phyloP scores from a whole-genome alignment of 2,888 invertebrate genomes.

The Eucera pruinosa region DNA sequence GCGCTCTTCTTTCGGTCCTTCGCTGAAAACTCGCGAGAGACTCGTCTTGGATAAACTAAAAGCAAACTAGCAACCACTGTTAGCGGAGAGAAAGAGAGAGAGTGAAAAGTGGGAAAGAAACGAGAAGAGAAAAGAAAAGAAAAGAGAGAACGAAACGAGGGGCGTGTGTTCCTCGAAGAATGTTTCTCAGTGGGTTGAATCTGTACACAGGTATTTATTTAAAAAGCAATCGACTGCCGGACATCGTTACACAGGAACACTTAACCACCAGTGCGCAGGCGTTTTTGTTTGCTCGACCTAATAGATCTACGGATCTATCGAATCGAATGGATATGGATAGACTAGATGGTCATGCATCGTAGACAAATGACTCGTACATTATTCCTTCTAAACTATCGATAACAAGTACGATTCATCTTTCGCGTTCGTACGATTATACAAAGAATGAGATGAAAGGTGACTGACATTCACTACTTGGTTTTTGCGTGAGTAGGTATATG shows the following conservation, averaged over 20 bases:
- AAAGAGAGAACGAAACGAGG: conserved; percentile 24
- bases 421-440: conserved; percentile 46
- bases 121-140: not conserved
- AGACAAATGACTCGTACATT: conserved; percentile 60
- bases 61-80: no score
- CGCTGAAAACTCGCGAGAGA: no score
- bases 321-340: conserved; percentile 61
- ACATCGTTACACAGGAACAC: conserved; percentile 79
- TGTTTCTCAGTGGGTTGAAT: conserved; percentile 46
- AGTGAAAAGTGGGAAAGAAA: no score
- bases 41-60: no score
- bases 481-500: conserved; percentile 36
- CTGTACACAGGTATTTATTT: conserved; percentile 79
- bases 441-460: conserved; percentile 41
- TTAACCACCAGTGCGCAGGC: conserved; percentile 71
- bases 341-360: conserved; percentile 68
- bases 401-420: conserved; percentile 48
- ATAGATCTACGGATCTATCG: conserved; percentile 66
- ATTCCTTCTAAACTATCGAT: conserved; percentile 52
- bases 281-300: conserved; percentile 68
- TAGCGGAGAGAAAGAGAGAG: no score
- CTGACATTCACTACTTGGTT: conserved; percentile 43
- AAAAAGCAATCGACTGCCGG: conserved; percentile 76
- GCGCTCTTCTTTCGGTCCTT: no score
- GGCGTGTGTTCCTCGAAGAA: conserved; percentile 53